Percentiles rank a stretch among this genome's conserved stretches.
Conservation (phyloP, 2,888 invertebrate genomes). For the Cheilosia impressa region DNA sequence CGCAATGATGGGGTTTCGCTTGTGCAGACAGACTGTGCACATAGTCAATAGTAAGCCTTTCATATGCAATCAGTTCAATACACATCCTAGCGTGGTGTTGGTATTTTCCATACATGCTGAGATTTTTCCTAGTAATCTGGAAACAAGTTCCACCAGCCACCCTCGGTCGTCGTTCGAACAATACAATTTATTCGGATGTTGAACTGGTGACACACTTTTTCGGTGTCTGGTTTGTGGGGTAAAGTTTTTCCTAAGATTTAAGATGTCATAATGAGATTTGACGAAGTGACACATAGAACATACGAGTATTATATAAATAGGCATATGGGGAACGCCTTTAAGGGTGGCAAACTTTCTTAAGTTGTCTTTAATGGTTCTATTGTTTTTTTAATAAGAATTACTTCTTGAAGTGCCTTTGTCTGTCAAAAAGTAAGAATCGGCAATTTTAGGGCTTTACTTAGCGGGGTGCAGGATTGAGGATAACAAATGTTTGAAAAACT, state of each 20-base stretch:
- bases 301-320: too few relatives aligned
- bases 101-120: neutral
- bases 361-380: neutral
- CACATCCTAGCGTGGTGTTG: slow-evolving; percentile 6
- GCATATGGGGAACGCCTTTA: neutral
- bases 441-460: neutral
- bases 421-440: neutral
- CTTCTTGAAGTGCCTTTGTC: neutral
- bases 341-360: neutral
- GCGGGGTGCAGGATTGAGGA: neutral
- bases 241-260: slow-evolving; percentile 20
- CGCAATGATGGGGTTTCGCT: neutral
- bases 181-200: slow-evolving; percentile 39
- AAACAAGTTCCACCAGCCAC: neutral
- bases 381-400: slow-evolving; percentile 10
- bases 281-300: slow-evolving; percentile 16
- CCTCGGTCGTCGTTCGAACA: neutral
- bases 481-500: too few relatives aligned
- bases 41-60: slow-evolving; percentile 11
- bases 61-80: slow-evolving; percentile 12
- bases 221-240: slow-evolving; percentile 24
- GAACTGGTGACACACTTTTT: slow-evolving; percentile 63
- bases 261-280: slow-evolving; percentile 55
- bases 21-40: slow-evolving; percentile 4
- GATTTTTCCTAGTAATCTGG: slow-evolving; percentile 2